phyloP scores from a whole-genome alignment of 2,797 vertebrate species.

The Pangasius krempfi region DNA sequence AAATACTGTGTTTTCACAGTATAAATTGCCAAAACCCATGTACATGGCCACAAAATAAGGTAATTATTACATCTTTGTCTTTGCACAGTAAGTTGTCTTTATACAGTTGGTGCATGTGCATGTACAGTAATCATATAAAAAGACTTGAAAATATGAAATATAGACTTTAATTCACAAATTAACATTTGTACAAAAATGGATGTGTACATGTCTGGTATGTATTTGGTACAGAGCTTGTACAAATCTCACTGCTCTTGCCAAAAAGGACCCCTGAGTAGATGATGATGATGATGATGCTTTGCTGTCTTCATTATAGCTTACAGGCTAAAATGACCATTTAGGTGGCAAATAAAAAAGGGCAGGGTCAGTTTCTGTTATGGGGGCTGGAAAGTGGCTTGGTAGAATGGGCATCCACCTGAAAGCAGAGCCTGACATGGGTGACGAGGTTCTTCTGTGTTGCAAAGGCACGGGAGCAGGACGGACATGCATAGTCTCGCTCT shows the following conservation, averaged over 20 bases:
- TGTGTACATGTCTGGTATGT: neutral
- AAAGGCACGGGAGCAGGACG: conserved; percentile 77
- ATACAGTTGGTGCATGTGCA: conserved; percentile 13
- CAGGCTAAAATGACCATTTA: neutral
- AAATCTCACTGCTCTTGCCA: conserved; percentile 30
- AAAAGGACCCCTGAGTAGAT: conserved; percentile 20
- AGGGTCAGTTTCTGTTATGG: conserved; percentile 33
- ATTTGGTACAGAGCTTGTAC: conserved; percentile 25
- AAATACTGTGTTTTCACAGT: neutral
- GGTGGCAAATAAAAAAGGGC: too few relatives aligned
- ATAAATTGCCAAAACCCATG: neutral
- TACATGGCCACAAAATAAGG: neutral
- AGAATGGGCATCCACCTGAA: conserved; percentile 65
- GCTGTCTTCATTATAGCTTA: conserved; percentile 8
- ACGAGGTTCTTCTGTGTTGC: conserved; percentile 80
- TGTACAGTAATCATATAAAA: conserved; percentile 35
- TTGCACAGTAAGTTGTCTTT: conserved; percentile 69
- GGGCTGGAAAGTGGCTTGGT: conserved; percentile 64
- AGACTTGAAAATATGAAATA: conserved; percentile 41
- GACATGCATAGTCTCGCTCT: conserved; percentile 71
- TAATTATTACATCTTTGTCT: conserved; percentile 27
- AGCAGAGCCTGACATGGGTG: conserved; percentile 77
- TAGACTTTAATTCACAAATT: conserved; percentile 51
- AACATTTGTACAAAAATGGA: conserved; percentile 44
- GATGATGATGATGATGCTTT: neutral